Evolutionary conservation across 2,888 invertebrate species (phyloP), one percentile per base, ranked within the genome.

Genomic region (Gymnocheta viridis): DNA sequence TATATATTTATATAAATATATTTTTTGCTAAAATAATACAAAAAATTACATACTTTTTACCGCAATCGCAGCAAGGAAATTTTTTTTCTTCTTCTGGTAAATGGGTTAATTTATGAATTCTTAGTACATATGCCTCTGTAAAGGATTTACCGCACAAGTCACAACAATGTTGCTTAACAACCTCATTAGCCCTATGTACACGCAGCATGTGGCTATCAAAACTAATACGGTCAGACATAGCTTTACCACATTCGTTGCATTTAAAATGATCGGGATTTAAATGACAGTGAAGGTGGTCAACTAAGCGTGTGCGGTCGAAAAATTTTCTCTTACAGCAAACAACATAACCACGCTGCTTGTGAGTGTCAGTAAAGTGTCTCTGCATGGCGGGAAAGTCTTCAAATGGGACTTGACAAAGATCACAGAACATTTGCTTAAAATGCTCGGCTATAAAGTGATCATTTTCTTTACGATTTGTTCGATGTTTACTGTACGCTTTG

Each of bases 271-370:
- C 91, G 1, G 92, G 92, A 87, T 92, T 89, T 17, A 89, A 69
- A 82, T 92, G 92, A 2, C 89, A 88, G 62, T 90, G 89, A 0
- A 92, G 90, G 74, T 92, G 92, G 69, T 91, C 92, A 9, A 91
- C 88, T 44, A 92, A 87, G 9, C 89, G 88, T 6, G 90, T 88
- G 0, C 91, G 89, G 51, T 90, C 90, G 60, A 88, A 90, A 54
- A 91, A 91, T 78, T 91, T 92, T 56, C 90, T 90, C 72, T 91
- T 90, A 78, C 92, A 92, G 56, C 92, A 92, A 9, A 89, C 83
- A 0, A 89, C 88, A 78, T 91, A 92, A 2, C 91, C 92, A 29
- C 56, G 70, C 24, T 87, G 86, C 38, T 91, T 77, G 41, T 86
- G 86, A 14, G 32, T 17, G 9, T 35, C 12, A 0, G 51, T 64